phyloP scores from a whole-genome alignment of 1,140 invertebrate species.

The Drosophila ficusphila region DNA sequence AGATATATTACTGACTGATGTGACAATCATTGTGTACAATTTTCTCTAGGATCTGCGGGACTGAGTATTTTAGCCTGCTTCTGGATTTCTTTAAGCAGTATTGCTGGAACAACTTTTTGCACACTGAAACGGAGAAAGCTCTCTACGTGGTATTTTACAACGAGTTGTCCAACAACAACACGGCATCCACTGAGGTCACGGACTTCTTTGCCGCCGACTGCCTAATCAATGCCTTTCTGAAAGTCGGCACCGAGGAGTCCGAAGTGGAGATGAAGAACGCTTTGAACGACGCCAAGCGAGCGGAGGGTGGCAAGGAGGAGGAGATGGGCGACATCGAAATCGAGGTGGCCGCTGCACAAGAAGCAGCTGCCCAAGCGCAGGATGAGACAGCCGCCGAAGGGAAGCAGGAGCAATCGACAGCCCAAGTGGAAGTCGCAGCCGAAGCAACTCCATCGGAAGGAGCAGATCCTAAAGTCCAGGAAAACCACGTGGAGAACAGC shows the following conservation, averaged over 20 bases:
- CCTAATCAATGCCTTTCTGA: constrained; percentile 42
- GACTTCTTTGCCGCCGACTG: constrained; percentile 47
- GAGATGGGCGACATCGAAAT: constrained; percentile 28
- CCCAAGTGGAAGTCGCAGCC: background rate
- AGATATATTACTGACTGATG: background rate
- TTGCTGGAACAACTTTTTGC: constrained; percentile 94
- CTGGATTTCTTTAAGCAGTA: constrained; percentile 94
- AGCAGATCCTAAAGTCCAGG: constrained; percentile 1
- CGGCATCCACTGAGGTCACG: constrained; percentile 51
- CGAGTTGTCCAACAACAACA: constrained; percentile 63
- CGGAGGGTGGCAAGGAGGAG: constrained; percentile 35
- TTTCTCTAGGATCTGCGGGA: constrained; percentile 66
- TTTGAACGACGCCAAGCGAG: constrained; percentile 47
- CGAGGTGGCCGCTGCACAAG: constrained; percentile 38
- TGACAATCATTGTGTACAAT: background rate
- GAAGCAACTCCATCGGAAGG: background rate
- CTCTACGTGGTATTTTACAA: constrained; percentile 87
- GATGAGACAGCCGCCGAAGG: background rate
- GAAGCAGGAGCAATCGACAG: constrained; percentile 5
- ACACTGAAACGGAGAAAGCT: constrained; percentile 92
- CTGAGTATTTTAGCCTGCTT: constrained; percentile 84
- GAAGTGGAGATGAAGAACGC: constrained; percentile 59
- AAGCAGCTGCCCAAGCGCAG: constrained; percentile 7
- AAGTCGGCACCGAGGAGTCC: constrained; percentile 18
- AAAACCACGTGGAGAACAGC: constrained; percentile 35